Conservation (phyloP, 2,888 invertebrate species). For the Epiblema foenella region DNA sequence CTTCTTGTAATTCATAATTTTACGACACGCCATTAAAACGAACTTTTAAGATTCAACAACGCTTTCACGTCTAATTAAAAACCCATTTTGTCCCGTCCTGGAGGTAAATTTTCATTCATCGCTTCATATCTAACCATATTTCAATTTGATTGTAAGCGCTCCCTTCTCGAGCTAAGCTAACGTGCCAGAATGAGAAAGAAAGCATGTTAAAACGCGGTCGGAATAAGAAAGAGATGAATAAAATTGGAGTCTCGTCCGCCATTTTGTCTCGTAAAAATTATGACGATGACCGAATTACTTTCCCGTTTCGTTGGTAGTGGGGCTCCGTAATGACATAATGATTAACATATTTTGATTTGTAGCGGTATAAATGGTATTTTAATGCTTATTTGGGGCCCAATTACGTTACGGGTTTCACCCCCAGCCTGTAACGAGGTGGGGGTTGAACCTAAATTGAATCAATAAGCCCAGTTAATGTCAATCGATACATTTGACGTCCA, state of each 20-base stretch:
- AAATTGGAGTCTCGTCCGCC: background rate
- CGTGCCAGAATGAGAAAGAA: background rate
- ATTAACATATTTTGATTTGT: slow-evolving; percentile 4
- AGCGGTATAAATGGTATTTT: background rate
- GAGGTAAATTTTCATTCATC: background rate
- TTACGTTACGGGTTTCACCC: background rate
- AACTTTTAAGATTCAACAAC: slow-evolving; percentile 4
- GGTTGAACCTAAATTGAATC: too few relatives aligned
- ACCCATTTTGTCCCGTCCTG: slow-evolving; percentile 2
- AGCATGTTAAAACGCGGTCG: background rate
- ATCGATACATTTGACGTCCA: too few relatives aligned
- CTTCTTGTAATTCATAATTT: slow-evolving; percentile 4
- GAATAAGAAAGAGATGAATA: background rate
- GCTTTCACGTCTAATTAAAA: slow-evolving; percentile 4
- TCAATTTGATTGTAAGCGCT: background rate
- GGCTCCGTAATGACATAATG: slow-evolving; percentile 1
- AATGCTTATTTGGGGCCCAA: background rate
- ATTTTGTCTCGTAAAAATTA: slow-evolving; percentile 2
- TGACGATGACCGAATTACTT: slow-evolving; percentile 4
- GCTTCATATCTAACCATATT: background rate
- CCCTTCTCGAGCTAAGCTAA: background rate
- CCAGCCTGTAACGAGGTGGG: too few relatives aligned
- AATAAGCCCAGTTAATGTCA: too few relatives aligned
- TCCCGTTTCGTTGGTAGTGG: background rate
- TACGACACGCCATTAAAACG: slow-evolving; percentile 1